These are phyloP conservation scores for Drosophila nasuta DNA, from an alignment of 1,140 invertebrate species.

Conservation along the genomic window DNA sequence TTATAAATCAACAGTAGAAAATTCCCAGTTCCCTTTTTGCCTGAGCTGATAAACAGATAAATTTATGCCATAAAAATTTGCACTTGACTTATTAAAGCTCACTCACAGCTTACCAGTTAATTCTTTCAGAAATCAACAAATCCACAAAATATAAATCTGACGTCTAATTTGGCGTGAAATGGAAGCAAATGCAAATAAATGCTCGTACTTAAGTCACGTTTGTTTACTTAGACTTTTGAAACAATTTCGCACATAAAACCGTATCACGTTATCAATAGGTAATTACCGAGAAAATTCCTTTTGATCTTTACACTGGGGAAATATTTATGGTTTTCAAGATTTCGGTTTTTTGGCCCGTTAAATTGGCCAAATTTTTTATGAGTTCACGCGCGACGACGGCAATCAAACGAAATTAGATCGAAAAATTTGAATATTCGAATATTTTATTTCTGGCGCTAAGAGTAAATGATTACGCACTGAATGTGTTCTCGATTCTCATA, in stretches of 20 bases:
- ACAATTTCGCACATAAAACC: conserved; percentile 58
- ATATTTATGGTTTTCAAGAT: conserved; percentile 72
- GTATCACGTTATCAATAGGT: conserved; percentile 65
- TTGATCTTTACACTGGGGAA: conserved; percentile 56
- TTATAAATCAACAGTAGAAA: too few relatives aligned
- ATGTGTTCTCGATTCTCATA: neutral
- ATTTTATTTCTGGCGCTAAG: conserved; percentile 1
- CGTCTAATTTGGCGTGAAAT: conserved; percentile 15
- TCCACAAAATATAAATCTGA: conserved; percentile 34
- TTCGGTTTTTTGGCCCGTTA: conserved; percentile 22
- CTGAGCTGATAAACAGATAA: neutral
- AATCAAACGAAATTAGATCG: conserved; percentile 43
- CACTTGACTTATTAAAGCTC: neutral
- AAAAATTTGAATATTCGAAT: conserved; percentile 43
- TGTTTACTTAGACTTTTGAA: conserved; percentile 6
- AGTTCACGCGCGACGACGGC: conserved; percentile 54
- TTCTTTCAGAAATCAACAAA: conserved; percentile 1
- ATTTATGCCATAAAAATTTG: neutral
- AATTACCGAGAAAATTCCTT: conserved; percentile 61
- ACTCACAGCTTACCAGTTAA: conserved; percentile 13
- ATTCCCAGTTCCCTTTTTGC: too few relatives aligned
- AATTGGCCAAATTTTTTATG: conserved; percentile 49
- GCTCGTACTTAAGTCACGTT: conserved; percentile 21
- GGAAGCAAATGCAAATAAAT: conserved; percentile 23
- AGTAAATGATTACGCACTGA: neutral